phyloP scores from a whole-genome alignment of 2,888 invertebrate genomes.

The Drosophila neotestacea region DNA sequence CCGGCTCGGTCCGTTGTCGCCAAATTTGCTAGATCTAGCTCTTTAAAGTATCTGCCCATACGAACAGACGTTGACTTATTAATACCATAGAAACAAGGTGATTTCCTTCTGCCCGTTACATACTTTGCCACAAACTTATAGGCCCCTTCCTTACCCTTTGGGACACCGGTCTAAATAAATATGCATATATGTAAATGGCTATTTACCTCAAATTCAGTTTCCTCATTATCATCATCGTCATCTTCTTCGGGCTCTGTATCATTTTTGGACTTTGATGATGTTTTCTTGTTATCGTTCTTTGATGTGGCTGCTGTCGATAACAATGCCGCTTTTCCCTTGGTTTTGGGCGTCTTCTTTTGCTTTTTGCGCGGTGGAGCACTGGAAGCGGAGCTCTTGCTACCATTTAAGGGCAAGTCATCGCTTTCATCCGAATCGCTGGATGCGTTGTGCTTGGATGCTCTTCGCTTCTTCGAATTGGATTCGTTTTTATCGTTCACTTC shows the following conservation, averaged over 20 bases:
- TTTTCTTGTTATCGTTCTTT: conserved; percentile 30
- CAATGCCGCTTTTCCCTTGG: conserved; percentile 25
- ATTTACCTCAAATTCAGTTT: conserved; percentile 77
- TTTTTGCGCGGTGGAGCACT: conserved; percentile 70
- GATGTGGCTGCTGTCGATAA: neutral
- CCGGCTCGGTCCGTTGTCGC: too few relatives aligned
- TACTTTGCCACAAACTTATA: neutral
- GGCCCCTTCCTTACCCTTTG: neutral
- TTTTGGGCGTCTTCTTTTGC: conserved; percentile 50
- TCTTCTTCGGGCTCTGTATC: conserved; percentile 41
- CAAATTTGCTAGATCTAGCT: too few relatives aligned
- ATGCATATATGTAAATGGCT: neutral
- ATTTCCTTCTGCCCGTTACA: neutral
- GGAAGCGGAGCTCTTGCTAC: conserved; percentile 73
- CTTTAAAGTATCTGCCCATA: too few relatives aligned
- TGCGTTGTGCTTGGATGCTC: neutral
- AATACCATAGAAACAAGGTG: too few relatives aligned
- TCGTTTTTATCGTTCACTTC: conserved; percentile 42
- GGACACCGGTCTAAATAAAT: neutral
- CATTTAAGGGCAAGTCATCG: conserved; percentile 75
- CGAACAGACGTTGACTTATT: too few relatives aligned
- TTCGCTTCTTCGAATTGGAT: conserved; percentile 37
- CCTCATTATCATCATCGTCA: conserved; percentile 84
- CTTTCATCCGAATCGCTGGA: conserved; percentile 71
- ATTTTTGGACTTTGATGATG: conserved; percentile 1